These are phyloP conservation scores for Thamnaconus septentrionalis DNA, from an alignment of 2,113 vertebrate species.

Conservation along the genomic window DNA sequence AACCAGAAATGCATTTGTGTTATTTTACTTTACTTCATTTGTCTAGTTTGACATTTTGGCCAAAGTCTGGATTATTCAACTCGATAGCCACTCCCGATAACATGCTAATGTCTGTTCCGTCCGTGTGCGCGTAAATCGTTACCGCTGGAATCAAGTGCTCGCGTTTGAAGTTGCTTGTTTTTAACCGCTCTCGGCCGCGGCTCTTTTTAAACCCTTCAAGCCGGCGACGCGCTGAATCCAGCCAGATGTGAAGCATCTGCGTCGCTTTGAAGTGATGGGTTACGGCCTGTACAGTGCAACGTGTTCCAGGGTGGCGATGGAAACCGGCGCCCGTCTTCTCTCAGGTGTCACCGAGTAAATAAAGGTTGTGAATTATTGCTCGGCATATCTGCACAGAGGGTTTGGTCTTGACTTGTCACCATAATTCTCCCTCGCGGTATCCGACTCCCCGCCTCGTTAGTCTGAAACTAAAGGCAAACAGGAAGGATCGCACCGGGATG, in stretches of 20 bases:
- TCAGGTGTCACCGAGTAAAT: slow-evolving; percentile 40
- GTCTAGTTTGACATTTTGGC: too few species aligned
- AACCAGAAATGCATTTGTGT: too few species aligned
- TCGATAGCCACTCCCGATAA: too few species aligned
- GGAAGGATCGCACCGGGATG: slow-evolving; percentile 53
- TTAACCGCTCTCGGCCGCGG: too few species aligned
- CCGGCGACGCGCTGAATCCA: too few species aligned
- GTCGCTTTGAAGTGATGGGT: not conserved
- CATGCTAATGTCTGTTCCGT: too few species aligned
- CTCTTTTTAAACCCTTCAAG: too few species aligned
- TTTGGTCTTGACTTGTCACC: slow-evolving; percentile 32
- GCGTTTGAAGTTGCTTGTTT: too few species aligned
- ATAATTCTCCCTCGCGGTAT: slow-evolving; percentile 19
- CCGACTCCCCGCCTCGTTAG: slow-evolving; percentile 36
- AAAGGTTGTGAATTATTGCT: slow-evolving; percentile 49
- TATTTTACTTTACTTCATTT: too few species aligned
- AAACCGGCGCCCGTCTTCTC: slow-evolving; percentile 33
- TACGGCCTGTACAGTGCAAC: not conserved
- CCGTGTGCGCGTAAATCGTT: too few species aligned
- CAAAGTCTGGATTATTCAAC: too few species aligned
- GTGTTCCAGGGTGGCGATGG: slow-evolving; percentile 9
- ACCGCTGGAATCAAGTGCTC: too few species aligned
- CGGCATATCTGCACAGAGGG: slow-evolving; percentile 33
- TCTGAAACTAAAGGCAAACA: slow-evolving; percentile 55
- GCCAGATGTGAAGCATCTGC: not conserved